phyloP scores from a whole-genome alignment of 2,797 vertebrate species.

The Atherinosoma microstoma region DNA sequence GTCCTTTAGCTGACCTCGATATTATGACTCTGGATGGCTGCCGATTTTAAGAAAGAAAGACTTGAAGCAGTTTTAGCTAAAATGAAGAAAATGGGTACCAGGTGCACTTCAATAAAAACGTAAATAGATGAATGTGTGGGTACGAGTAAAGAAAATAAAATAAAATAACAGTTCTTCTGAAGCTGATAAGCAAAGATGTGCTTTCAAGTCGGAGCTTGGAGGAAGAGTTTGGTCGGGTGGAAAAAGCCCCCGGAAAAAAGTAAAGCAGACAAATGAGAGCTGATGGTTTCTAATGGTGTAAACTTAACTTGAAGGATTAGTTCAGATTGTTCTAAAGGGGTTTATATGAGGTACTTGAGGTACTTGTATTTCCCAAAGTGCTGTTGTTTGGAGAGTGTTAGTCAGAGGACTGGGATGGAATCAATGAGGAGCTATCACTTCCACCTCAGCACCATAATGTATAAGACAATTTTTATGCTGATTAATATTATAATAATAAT shows the following conservation, averaged over 20 bases:
- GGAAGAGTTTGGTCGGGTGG: constrained; percentile 10
- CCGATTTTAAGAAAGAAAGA: neutral
- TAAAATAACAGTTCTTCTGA: constrained; percentile 25
- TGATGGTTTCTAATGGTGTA: constrained; percentile 46
- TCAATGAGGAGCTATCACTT: neutral
- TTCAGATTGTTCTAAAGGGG: neutral
- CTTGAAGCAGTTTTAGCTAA: constrained; percentile 24
- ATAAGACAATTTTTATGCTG: too few species aligned
- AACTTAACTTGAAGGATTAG: constrained; percentile 23
- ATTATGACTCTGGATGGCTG: constrained; percentile 14
- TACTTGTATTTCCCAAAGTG: neutral
- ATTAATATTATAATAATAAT: too few species aligned
- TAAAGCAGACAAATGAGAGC: constrained; percentile 36
- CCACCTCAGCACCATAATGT: neutral
- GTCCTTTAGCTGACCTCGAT: constrained; percentile 29
- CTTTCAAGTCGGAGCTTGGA: constrained; percentile 28
- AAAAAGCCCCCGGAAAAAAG: constrained; percentile 19
- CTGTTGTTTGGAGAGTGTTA: neutral
- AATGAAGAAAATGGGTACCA: constrained; percentile 28
- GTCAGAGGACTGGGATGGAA: neutral
- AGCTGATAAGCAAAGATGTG: constrained; percentile 36
- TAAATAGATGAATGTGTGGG: constrained; percentile 35
- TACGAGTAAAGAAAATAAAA: constrained; percentile 9
- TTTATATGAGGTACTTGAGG: neutral
- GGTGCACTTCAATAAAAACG: constrained; percentile 38